Conservation (phyloP, 2,113 vertebrate species). For the Dissostichus mawsoni region DNA sequence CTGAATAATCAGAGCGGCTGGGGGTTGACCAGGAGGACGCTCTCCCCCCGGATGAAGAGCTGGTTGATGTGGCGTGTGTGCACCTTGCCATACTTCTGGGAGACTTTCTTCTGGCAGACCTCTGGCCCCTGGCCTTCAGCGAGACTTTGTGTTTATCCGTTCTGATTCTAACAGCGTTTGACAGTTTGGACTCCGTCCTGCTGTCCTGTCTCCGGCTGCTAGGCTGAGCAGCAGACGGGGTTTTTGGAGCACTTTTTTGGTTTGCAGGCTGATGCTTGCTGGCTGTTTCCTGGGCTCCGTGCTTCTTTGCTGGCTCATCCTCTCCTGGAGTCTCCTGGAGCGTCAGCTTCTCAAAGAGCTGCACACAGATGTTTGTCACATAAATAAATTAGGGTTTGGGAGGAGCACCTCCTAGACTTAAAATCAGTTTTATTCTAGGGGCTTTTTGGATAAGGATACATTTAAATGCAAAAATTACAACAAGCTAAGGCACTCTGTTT, state of each 20-base stretch:
- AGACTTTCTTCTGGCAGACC: conserved; percentile 45
- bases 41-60: conserved; percentile 97
- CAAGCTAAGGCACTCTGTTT: too few relatives aligned
- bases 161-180: background rate
- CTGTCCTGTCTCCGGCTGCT: background rate
- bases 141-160: background rate
- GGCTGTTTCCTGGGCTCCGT: background rate
- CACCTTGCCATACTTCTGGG: conserved; percentile 87
- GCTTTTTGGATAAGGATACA: too few relatives aligned
- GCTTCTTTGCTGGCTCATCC: conserved; percentile 8
- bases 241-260: background rate
- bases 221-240: conserved; percentile 50
- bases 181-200: conserved; percentile 39
- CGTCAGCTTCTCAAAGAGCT: conserved; percentile 94
- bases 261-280: conserved; percentile 46
- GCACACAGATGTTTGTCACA: conserved; percentile 3
- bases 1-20: conserved; percentile 64
- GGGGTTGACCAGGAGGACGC: conserved; percentile 93
- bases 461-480: too few relatives aligned
- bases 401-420: too few relatives aligned
- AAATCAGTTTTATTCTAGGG: too few relatives aligned
- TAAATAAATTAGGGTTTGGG: background rate
- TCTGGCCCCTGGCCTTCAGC: conserved; percentile 16
- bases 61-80: conserved; percentile 95
- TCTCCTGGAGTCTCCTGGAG: conserved; percentile 84